These are phyloP conservation scores for Zygaena filipendulae DNA, from an alignment of 2,888 invertebrate species.

Conservation along the genomic window DNA sequence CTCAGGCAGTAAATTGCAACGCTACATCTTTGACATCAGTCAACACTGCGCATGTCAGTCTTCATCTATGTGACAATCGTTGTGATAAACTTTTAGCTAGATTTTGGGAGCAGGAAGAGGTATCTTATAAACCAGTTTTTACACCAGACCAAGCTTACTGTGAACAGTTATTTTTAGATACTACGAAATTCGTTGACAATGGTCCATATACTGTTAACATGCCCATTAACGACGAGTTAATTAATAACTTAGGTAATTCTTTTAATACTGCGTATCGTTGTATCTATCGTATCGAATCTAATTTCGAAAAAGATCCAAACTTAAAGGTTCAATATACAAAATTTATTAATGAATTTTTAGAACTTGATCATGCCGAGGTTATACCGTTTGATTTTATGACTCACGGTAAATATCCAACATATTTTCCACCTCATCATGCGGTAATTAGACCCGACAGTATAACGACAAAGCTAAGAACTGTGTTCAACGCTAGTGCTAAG, in stretches of 20 bases:
- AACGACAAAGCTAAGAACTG: conserved; percentile 5
- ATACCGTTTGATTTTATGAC: neutral
- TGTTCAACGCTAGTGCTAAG: conserved; percentile 2
- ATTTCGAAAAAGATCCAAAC: conserved; percentile 1
- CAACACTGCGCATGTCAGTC: neutral
- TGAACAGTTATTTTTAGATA: neutral
- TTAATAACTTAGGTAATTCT: neutral
- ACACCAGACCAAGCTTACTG: neutral
- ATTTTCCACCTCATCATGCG: conserved; percentile 1
- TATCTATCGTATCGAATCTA: neutral
- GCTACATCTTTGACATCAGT: conserved; percentile 1
- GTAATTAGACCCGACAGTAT: neutral
- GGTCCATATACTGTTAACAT: conserved; percentile 1
- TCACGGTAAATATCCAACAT: neutral
- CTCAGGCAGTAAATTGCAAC: neutral
- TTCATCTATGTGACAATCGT: neutral
- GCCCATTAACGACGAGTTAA: neutral
- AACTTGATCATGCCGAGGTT: neutral
- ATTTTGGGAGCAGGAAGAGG: conserved; percentile 2
- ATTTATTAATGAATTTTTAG: conserved; percentile 2
- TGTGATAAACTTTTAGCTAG: neutral
- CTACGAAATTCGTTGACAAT: neutral
- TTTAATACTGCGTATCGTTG: neutral
- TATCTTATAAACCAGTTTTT: neutral
- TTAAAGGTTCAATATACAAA: neutral